Evolutionary conservation across 2,113 vertebrate genomes (phyloP).

Genomic region (Alethe castanea): DNA sequence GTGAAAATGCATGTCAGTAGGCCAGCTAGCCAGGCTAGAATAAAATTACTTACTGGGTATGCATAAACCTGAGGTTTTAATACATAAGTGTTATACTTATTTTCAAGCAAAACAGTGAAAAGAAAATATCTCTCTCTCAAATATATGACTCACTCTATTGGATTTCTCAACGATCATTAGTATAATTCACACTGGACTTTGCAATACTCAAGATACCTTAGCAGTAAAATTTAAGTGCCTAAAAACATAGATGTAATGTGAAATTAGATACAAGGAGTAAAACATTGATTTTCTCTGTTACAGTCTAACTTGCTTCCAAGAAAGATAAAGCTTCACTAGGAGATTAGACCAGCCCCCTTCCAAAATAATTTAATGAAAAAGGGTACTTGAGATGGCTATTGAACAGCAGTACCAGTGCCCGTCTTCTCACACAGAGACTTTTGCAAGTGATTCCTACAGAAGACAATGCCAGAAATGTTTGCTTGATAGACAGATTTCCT

Average conservation of each 20-base stretch:
- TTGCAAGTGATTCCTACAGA: neutral
- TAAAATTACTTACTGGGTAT: constrained; percentile 55
- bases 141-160: neutral
- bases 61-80: neutral
- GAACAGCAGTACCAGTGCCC: accelerated
- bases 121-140: neutral
- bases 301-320: constrained; percentile 23
- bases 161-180: constrained; percentile 4
- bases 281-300: constrained; percentile 30
- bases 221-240: constrained; percentile 32
- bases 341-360: neutral
- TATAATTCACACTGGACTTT: neutral
- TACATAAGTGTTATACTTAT: constrained; percentile 31
- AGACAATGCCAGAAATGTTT: neutral
- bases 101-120: constrained; percentile 33
- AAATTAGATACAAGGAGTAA: constrained; percentile 37
- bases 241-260: constrained; percentile 16
- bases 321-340: constrained; percentile 5
- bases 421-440: neutral
- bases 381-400: neutral
- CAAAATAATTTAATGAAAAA: constrained; percentile 25
- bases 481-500: neutral
- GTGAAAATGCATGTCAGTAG: constrained; percentile 55
- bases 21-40: constrained; percentile 54
- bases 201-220: neutral